A percentile compares a stretch with the other conserved stretches of the same genome.
Conservation (phyloP, 2,113 vertebrate species). For the Anoplopoma fimbria region DNA sequence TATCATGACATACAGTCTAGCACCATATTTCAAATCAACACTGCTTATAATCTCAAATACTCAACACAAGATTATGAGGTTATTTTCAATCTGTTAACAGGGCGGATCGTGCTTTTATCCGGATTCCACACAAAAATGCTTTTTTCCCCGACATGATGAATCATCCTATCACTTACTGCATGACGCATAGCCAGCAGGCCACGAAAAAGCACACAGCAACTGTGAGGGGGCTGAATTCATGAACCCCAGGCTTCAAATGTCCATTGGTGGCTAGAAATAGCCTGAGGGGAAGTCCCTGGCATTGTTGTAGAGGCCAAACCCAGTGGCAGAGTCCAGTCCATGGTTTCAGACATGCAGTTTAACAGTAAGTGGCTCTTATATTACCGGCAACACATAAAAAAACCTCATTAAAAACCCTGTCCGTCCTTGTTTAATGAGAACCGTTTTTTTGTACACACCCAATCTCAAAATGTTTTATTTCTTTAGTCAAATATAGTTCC, state of each 20-base stretch:
- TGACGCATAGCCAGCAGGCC: constrained; percentile 15
- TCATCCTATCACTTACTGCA: constrained; percentile 39
- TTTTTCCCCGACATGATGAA: constrained; percentile 24
- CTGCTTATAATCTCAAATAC: constrained; percentile 35
- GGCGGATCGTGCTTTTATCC: constrained; percentile 26
- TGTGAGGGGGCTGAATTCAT: constrained; percentile 52
- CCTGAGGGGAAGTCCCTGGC: constrained; percentile 77
- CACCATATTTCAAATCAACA: constrained; percentile 39
- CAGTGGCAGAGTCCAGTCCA: constrained; percentile 28
- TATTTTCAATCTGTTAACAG: constrained; percentile 44
- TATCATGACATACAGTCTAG: background rate
- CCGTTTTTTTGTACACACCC: background rate
- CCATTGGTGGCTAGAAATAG: constrained; percentile 77
- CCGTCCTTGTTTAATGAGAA: background rate
- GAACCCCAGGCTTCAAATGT: constrained; percentile 57
- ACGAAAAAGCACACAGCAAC: constrained; percentile 35
- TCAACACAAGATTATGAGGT: constrained; percentile 38
- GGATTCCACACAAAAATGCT: constrained; percentile 43
- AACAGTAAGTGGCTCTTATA: constrained; percentile 5
- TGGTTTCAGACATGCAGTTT: constrained; percentile 11
- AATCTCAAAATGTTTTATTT: background rate
- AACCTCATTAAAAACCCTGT: background rate
- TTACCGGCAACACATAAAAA: constrained; percentile 19
- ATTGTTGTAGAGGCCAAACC: constrained; percentile 63
- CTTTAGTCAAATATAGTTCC: background rate